phyloP scores from a whole-genome alignment of 2,888 invertebrate genomes.

The Aquatica leii region DNA sequence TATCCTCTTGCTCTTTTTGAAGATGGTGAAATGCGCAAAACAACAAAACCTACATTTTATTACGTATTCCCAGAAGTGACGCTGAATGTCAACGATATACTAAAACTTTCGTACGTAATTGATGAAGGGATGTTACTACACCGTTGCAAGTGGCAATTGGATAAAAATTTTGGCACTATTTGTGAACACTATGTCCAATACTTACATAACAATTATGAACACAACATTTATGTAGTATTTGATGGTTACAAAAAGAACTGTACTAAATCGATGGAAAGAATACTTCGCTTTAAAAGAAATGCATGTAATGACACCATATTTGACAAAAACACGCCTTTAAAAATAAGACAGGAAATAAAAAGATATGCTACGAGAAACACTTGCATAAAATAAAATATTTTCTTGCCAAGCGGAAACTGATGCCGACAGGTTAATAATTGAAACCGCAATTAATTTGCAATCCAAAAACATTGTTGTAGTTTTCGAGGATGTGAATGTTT shows the following conservation, averaged over 20 bases:
- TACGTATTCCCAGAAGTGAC: neutral
- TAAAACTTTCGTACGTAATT: neutral
- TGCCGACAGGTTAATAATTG: conserved; percentile 13
- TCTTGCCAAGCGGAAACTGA: neutral
- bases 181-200: neutral
- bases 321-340: conserved; percentile 1
- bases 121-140: conserved; percentile 9
- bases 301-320: neutral
- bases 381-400: neutral
- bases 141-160: neutral
- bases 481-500: conserved; percentile 5
- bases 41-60: conserved; percentile 4
- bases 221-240: neutral
- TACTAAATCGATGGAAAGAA: conserved; percentile 8
- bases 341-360: neutral
- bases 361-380: neutral
- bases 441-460: conserved; percentile 11
- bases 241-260: neutral
- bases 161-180: conserved; percentile 1
- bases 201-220: neutral
- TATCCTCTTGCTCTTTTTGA: conserved; percentile 1
- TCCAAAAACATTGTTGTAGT: conserved; percentile 6
- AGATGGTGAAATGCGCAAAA: neutral
- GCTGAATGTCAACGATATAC: conserved; percentile 2
- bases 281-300: neutral